Percentiles rank a stretch among this genome's conserved stretches.
These are phyloP conservation scores for Phycodurus eques DNA, from an alignment of 2,113 vertebrate species.

Conservation along the genomic window DNA sequence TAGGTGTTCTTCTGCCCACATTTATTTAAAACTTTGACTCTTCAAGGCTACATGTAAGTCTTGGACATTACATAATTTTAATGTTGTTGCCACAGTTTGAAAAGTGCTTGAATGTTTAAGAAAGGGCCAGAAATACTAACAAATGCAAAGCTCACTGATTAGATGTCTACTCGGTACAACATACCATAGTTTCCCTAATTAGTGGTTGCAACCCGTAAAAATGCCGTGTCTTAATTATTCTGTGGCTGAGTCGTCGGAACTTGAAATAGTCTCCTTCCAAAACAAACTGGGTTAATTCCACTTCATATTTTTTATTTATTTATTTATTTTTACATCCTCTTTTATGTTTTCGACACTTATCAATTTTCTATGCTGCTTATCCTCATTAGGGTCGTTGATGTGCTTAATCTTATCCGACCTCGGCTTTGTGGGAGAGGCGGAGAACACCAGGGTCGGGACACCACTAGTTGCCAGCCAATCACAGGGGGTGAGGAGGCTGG, in stretches of 20 bases:
- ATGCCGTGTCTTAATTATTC: not conserved
- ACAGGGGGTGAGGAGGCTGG: not conserved
- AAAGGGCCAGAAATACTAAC: too few species aligned
- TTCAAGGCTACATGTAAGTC: not conserved
- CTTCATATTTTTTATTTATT: too few species aligned
- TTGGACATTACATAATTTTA: not conserved
- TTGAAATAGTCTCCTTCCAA: not conserved
- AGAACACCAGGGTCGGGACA: too few species aligned
- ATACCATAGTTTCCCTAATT: not conserved
- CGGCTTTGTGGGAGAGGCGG: too few species aligned
- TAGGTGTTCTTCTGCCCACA: not conserved
- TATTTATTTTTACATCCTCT: too few species aligned
- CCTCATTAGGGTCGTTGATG: too few species aligned
- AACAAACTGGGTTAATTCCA: not conserved
- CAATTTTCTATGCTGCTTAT: too few species aligned
- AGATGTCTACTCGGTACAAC: not conserved
- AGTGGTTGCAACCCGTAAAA: not conserved
- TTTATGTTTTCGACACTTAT: too few species aligned
- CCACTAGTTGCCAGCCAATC: too few species aligned
- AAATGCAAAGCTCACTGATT: too few species aligned
- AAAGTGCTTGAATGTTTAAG: not conserved
- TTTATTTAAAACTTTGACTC: not conserved
- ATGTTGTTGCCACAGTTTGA: not conserved
- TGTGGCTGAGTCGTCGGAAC: not conserved
- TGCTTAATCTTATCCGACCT: too few species aligned